Base-by-base conservation (phyloP, 1,140 invertebrate species). In the Drosophila subobscura region DNA sequence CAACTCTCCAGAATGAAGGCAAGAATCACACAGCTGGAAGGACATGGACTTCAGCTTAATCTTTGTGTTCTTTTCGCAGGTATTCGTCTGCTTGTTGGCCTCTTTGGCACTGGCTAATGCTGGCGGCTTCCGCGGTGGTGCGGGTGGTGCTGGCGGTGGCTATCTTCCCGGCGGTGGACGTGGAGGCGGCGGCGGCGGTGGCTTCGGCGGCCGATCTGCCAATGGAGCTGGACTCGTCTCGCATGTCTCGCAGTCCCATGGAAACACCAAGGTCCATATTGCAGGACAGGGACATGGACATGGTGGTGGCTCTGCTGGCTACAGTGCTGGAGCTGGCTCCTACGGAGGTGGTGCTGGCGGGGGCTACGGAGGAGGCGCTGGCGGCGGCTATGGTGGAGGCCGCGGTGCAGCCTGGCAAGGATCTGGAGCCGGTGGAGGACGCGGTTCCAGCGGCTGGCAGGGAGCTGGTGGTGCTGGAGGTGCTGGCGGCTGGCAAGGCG, bases 221-320 rank as follows among this genome's bases (percentile, higher is more conserved):
- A 84, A 65, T 16, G 85, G 78, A 8, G 73, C 79, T 20, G 73
- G 79, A 5, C 73, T 86, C 10, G 25, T 63, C 23, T 85, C 80
- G 12, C 80, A 85, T 49, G 80, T 85, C 4, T 81, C 80, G 10
- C 83, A 88, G 46, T 22, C 56, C 25, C 73, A 77, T 27, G 80
- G 80, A 53, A 86, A 85, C 44, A 85, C 80, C 0, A 85, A 86
- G 63, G 80, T 85, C 4, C 80, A 85, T 16, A 85, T 85, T 57
- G 81, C 68, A 7, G 76, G 72, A 5, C 56, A 49, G 1, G 64
- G 41, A 4, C 63, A 27, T 4, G 50, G 47, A 16, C 5, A 33
- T 12, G 50, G 50, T 2, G 52, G 52, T 23, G 45, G 40, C 12
- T 52, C 23, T 42, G 71, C 23, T n/a, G 49, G n/a, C 49, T 51